phyloP scores from a whole-genome alignment of 2,888 invertebrate species.

The Himalopsyche kuldschensis region DNA sequence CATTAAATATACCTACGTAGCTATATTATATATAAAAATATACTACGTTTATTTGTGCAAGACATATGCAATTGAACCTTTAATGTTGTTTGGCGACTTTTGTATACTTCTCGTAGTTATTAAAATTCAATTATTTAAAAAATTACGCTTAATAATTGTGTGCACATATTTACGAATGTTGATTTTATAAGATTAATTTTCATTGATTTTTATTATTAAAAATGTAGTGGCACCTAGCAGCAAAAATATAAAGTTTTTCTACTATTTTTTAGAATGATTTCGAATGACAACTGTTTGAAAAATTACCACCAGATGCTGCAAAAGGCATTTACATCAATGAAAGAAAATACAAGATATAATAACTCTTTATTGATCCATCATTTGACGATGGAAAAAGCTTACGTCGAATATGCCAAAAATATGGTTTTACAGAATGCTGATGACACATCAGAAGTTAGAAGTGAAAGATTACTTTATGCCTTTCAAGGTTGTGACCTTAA shows the following conservation, averaged over 20 bases:
- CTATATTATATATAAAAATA: no score
- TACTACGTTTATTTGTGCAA: no score
- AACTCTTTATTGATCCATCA: not conserved
- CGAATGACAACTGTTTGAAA: not conserved
- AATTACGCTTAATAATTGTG: no score
- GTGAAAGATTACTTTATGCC: conserved; percentile 11
- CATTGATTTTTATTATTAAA: not conserved
- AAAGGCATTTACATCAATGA: not conserved
- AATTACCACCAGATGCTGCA: conserved; percentile 2
- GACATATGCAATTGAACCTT: no score
- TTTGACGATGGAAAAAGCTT: not conserved
- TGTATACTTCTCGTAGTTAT: no score
- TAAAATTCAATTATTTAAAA: no score
- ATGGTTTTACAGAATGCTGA: not conserved
- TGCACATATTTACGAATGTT: no score
- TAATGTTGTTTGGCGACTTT: no score
- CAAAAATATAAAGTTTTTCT: not conserved
- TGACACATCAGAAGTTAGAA: not conserved
- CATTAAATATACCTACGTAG: no score
- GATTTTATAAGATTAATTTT: no score
- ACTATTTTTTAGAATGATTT: conserved; percentile 10
- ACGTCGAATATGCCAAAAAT: conserved; percentile 14
- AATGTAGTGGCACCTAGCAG: not conserved
- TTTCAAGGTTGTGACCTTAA: conserved; percentile 17
- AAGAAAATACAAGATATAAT: not conserved